Percentiles rank a stretch among this genome's conserved stretches.
Evolutionary conservation across 2,888 invertebrate genomes (phyloP).

Genomic region (Cetonia aurata): DNA sequence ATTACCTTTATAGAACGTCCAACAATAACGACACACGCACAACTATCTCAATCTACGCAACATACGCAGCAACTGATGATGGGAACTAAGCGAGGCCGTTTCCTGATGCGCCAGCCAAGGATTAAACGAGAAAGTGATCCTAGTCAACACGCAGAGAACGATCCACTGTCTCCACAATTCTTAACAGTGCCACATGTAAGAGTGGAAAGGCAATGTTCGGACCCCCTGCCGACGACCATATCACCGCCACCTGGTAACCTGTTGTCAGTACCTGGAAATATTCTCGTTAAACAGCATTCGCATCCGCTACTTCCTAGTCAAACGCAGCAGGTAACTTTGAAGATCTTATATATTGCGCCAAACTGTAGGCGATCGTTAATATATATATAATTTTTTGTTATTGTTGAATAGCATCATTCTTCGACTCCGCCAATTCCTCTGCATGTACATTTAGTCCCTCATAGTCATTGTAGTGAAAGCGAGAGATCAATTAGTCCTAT

Average conservation of each 20-base stretch:
- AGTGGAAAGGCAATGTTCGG: conserved; percentile 72
- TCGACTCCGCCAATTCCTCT: conserved; percentile 55
- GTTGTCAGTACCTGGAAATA: conserved; percentile 71
- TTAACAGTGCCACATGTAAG: conserved; percentile 68
- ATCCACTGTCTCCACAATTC: conserved; percentile 63
- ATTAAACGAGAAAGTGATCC: conserved; percentile 76
- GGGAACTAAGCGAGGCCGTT: conserved; percentile 74
- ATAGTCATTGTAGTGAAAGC: conserved; percentile 51
- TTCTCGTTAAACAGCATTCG: conserved; percentile 76
- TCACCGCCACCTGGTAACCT: conserved; percentile 69
- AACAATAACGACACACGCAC: conserved; percentile 57
- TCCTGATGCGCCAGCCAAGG: conserved; percentile 76
- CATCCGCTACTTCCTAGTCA: conserved; percentile 75
- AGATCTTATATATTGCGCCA: background rate
- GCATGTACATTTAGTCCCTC: conserved; percentile 56
- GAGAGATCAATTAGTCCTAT: conserved; percentile 62
- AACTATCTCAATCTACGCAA: conserved; percentile 56
- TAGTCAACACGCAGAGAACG: conserved; percentile 65
- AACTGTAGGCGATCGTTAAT: too few relatives aligned
- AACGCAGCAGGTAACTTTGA: conserved; percentile 58
- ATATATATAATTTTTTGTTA: background rate
- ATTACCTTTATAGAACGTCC: conserved; percentile 50
- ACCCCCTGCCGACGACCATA: conserved; percentile 69
- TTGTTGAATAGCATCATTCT: conserved; percentile 51
- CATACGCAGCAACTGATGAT: conserved; percentile 59